Conservation (phyloP, 2,113 vertebrate species). For the Cephalopterus ornatus region DNA sequence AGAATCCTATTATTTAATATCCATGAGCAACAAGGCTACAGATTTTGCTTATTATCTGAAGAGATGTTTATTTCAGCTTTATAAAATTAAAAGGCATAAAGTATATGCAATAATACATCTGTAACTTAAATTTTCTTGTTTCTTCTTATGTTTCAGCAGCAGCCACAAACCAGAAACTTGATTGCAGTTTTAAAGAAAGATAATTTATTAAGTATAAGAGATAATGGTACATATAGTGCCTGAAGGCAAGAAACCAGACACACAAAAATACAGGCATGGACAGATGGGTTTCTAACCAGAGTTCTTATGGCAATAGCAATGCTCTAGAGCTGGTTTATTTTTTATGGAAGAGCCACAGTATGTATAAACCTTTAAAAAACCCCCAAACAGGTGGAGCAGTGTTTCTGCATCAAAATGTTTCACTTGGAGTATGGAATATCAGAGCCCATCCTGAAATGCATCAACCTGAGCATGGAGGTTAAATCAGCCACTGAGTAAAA, state of each 20-base stretch:
- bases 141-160: not conserved
- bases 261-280: not conserved
- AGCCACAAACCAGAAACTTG: not conserved
- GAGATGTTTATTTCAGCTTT: not conserved
- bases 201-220: not conserved
- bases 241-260: not conserved
- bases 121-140: not conserved
- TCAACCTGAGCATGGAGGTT: rapidly evolving
- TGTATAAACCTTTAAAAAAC: not conserved
- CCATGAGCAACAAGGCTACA: not conserved
- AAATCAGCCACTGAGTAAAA: not conserved
- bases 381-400: not conserved
- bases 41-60: not conserved
- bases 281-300: not conserved
- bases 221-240: not conserved
- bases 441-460: not conserved
- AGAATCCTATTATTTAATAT: constrained; percentile 9
- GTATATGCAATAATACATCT: not conserved
- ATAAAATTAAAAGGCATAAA: not conserved
- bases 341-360: not conserved
- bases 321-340: not conserved
- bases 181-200: not conserved
- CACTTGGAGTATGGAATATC: not conserved
- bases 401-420: not conserved
- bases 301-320: not conserved